Base-by-base conservation (phyloP, 2,113 vertebrate genomes). In the Brachypodius melanocephalos region DNA sequence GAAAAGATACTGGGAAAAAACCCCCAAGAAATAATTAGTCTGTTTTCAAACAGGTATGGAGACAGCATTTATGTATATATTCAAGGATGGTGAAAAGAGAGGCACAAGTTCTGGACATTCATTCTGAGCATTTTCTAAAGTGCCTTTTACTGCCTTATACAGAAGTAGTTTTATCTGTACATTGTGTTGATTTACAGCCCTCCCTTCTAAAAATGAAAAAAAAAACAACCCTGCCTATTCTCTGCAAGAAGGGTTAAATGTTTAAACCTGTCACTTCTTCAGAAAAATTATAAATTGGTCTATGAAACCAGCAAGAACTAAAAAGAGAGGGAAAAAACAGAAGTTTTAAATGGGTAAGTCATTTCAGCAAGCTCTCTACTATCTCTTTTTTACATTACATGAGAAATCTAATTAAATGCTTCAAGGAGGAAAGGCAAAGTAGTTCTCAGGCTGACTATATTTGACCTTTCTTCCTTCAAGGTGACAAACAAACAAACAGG, bases 361-460 rank as follows among this genome's bases (percentile, higher is more conserved):
- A 0, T 74, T 94, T 38, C 69, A 90, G 73, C 54, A 81, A 85
- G 45, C 58, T 87, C 57, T 67, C 68, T 36, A n/a, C 63, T 38
- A 43, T 81, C 62, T 85, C 48, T 82, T 72, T 73, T 69, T 57
- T 34, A 73, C 12, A 32, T 63, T 85, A 79, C 71, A 65, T 57
- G 34, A 91, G 19, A 93, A 96, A 92, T 75, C 82, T 89, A 92
- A 90, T 94, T 81, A 93, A 93, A 78, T 68, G 71, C 59, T 91
- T 93, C 59, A 63, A 90, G 65, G 14, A 52, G 85, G 77, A 78
- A 96, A 91, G 55, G 55, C 78, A 93, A 82, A 88, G 59, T 62
- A 92, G 69, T 75, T 94, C 71, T 94, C 85, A 85, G 66, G 46
- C 58, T 88, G 66, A 61, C 74, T 78, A 31, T 87, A 79, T 65